Evolutionary conservation across 2,797 vertebrate genomes (phyloP).

Genomic region (Oreochromis mossambicus): DNA sequence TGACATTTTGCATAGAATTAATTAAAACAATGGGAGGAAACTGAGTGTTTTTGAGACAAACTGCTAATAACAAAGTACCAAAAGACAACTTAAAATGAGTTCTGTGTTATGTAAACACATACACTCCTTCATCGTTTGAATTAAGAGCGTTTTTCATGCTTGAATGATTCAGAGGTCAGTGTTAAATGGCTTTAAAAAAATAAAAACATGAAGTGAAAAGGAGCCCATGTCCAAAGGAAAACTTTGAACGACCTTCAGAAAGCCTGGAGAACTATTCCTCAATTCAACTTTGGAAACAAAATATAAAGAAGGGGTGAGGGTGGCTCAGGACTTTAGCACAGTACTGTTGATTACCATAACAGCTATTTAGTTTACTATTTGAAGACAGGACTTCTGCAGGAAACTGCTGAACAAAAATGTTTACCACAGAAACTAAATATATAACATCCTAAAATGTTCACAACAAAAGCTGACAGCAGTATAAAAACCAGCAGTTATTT

Average conservation of each 20-base stretch:
- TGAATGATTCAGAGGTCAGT: neutral
- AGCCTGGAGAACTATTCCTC: neutral
- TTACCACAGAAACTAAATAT: neutral
- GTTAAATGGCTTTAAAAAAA: neutral
- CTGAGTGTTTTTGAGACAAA: neutral
- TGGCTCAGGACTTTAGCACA: neutral
- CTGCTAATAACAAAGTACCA: neutral
- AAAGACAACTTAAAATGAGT: neutral
- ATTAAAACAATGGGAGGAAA: neutral
- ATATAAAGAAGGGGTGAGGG: neutral
- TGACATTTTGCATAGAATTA: neutral
- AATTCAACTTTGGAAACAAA: neutral
- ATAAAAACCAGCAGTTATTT: neutral
- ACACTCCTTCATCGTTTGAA: neutral
- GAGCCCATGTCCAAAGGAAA: neutral
- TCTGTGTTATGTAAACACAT: neutral
- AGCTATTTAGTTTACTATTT: neutral
- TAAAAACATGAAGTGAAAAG: neutral
- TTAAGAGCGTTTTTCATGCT: neutral
- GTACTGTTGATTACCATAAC: neutral
- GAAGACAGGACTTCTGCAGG: neutral
- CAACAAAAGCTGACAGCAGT: neutral
- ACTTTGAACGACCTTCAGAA: neutral
- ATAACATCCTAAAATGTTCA: neutral
- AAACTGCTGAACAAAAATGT: neutral